Evolutionary conservation across 1,140 invertebrate species (phyloP).

Genomic region (Scylla paramamosain): DNA sequence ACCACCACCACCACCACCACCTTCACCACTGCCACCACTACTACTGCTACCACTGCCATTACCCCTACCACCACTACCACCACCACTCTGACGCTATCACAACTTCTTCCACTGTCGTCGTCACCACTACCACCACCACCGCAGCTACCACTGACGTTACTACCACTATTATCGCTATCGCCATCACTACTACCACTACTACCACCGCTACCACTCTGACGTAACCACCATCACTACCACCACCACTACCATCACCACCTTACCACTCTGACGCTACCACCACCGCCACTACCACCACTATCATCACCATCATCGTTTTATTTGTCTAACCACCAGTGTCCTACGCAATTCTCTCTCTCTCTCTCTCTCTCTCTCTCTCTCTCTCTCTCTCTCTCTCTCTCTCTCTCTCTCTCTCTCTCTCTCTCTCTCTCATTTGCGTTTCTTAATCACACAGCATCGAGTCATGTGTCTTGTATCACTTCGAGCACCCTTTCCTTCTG

Average conservation of each 20-base stretch:
- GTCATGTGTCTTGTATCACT: neutral
- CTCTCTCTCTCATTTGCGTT: neutral
- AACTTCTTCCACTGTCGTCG: neutral
- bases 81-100: neutral
- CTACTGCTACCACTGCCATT: neutral
- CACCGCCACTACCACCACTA: neutral
- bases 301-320: neutral
- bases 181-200: neutral
- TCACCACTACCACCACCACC: neutral
- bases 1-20: conserved; percentile 8
- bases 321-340: neutral
- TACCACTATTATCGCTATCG: neutral
- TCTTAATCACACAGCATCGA: neutral
- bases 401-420: neutral
- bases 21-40: neutral
- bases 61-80: neutral
- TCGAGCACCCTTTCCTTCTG: neutral
- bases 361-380: conserved; percentile 34
- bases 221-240: neutral
- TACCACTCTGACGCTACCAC: neutral
- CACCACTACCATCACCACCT: neutral
- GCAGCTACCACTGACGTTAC: neutral
- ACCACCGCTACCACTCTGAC: neutral
- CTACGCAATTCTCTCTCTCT: neutral
- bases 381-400: neutral